Percentiles rank a stretch among this genome's conserved stretches.
Evolutionary conservation across 2,888 invertebrate species (phyloP).

Genomic region (Agrotis clavis): DNA sequence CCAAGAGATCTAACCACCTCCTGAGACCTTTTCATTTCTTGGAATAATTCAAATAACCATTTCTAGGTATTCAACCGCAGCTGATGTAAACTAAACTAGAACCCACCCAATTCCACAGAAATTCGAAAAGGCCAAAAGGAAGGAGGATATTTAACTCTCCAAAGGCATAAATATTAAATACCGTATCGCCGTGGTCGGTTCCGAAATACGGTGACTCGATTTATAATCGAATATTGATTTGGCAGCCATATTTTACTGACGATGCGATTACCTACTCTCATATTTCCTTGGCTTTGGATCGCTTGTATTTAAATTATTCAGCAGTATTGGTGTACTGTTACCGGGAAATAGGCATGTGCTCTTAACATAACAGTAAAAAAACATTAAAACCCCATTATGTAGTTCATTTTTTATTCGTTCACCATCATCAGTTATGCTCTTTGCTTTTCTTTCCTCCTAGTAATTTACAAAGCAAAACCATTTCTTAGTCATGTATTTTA

Average conservation of each 20-base stretch:
- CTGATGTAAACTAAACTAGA: slow-evolving; percentile 2
- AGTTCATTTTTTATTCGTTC: neutral
- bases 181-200: slow-evolving; percentile 5
- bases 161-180: slow-evolving; percentile 50
- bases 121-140: slow-evolving; percentile 16
- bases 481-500: no score
- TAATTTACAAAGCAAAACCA: neutral
- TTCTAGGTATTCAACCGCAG: neutral
- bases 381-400: no score
- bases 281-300: slow-evolving; percentile 1
- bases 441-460: neutral
- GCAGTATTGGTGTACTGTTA: neutral
- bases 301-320: slow-evolving; percentile 11
- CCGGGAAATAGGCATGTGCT: no score
- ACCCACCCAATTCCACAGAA: slow-evolving; percentile 20
- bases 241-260: slow-evolving; percentile 34
- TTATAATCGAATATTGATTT: slow-evolving; percentile 60
- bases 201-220: slow-evolving; percentile 34
- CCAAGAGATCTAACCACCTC: no score
- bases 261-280: slow-evolving; percentile 10
- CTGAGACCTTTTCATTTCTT: no score
- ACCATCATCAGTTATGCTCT: neutral
- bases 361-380: no score
- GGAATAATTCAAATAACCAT: neutral
- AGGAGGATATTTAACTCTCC: slow-evolving; percentile 45